Evolutionary conservation across 2,888 invertebrate species (phyloP).

Genomic region (Hypomecis punctinalis): DNA sequence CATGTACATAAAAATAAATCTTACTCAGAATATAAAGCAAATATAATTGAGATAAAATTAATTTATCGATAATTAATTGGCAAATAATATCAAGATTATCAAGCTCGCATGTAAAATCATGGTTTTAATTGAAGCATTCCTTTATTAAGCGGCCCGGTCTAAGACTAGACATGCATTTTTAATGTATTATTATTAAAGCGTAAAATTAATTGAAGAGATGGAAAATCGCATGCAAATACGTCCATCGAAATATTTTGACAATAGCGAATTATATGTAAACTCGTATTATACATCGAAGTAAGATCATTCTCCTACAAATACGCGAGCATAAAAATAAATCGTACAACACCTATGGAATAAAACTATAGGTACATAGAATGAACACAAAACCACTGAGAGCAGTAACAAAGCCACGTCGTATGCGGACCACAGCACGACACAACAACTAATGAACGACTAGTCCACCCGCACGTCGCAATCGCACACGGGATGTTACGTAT

Average conservation of each 20-base stretch:
- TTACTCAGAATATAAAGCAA: too few relatives aligned
- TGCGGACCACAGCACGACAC: conserved; percentile 26
- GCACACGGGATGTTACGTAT: too few relatives aligned
- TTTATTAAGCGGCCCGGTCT: background rate
- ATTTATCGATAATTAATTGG: too few relatives aligned
- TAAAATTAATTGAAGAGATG: conserved; percentile 4
- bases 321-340: conserved; percentile 9
- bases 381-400: too few relatives aligned
- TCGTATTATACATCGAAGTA: background rate
- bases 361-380: background rate
- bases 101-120: conserved; percentile 8
- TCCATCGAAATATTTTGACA: conserved; percentile 1
- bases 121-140: conserved; percentile 9
- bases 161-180: background rate
- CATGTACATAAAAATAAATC: too few relatives aligned
- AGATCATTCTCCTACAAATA: conserved; percentile 3
- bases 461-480: too few relatives aligned
- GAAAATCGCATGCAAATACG: conserved; percentile 15
- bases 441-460: conserved; percentile 27
- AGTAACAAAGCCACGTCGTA: conserved; percentile 12
- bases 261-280: background rate
- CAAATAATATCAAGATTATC: background rate
- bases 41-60: background rate
- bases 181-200: background rate
- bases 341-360: conserved; percentile 7